These are phyloP conservation scores for Melinopterus prodromus DNA, from an alignment of 2,888 invertebrate genomes.

Conservation along the genomic window DNA sequence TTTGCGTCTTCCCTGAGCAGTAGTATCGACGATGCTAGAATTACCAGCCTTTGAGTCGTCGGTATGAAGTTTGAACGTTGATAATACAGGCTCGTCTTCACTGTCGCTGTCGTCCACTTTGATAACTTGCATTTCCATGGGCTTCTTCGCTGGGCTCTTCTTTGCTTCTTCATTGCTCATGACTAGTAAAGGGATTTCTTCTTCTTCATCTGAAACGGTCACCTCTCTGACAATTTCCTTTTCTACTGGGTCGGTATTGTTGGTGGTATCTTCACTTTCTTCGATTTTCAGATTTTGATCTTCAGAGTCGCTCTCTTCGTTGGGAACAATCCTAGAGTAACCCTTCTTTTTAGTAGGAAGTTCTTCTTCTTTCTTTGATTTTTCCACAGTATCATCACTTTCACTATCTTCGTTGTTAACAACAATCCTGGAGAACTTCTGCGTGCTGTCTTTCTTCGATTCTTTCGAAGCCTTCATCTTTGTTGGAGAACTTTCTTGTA, in stretches of 20 bases:
- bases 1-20: constrained; percentile 20
- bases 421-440: constrained; percentile 29
- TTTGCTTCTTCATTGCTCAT: neutral
- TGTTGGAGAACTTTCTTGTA: constrained; percentile 26
- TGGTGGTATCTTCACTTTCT: neutral
- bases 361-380: neutral
- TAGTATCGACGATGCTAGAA: constrained; percentile 15
- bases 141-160: constrained; percentile 18
- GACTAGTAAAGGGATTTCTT: too few relatives aligned
- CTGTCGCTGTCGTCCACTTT: constrained; percentile 39
- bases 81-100: constrained; percentile 39
- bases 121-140: constrained; percentile 44
- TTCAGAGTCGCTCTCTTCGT: neutral
- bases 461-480: constrained; percentile 17
- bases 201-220: too few relatives aligned
- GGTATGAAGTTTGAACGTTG: constrained; percentile 22
- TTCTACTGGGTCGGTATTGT: too few relatives aligned
- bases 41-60: constrained; percentile 16
- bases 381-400: neutral
- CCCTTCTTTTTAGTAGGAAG: neutral
- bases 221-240: too few relatives aligned
- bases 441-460: constrained; percentile 14
- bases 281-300: neutral
- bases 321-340: constrained; percentile 5
- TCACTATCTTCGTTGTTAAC: constrained; percentile 5